Evolutionary conservation across 2,888 invertebrate genomes (phyloP), one percentile per base, ranked within the genome.

Genomic region (Heliconius ethilla): DNA sequence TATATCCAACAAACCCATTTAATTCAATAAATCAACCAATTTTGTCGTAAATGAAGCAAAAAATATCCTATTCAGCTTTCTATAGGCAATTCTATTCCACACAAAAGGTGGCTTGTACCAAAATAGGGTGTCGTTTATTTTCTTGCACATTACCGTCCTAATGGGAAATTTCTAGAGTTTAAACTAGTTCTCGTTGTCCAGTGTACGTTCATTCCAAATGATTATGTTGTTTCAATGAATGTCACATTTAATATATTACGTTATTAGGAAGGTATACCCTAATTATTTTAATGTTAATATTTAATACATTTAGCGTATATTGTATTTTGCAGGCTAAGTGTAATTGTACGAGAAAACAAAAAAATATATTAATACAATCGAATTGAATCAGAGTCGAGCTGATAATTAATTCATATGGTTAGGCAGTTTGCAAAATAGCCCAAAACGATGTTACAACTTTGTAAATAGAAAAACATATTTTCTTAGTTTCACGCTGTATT

Each of bases 191-290:
- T 40, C 67, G 37, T 67, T 22, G 51, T 11, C 9, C 15, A n/a
- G 76, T 37, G 69, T 66, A 55, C 51, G 63, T 62, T 67, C 66
- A 70, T 75, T 78, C 63, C 80, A 75, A 72, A 76, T 75, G 76
- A 66, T 75, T 45, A 45, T 76, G 40, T 18, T 51, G 18, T 51
- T 22, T 15, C 3, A 22, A 51, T 18, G 51, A 51, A 2, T 73
- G 74, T 78, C 72, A 76, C 75, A 66, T 72, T 80, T 78, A 69
- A 78, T 76, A 80, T 66, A 76, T 51, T 70, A 76, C 59, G 76
- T 67, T 75, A 78, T 80, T 72, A 37, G 25, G 27, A 27, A 6
- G 37, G 40, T 37, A 15, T 69, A 40, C n/a, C 69, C 69, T 63
- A 13, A 63, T 63, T 63, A 27, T 63, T 63, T 63, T 27, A 63